phyloP scores from a whole-genome alignment of 30 jellyfish, hydroid and myxozoan genomes.

The Cassiopea xamachana region DNA sequence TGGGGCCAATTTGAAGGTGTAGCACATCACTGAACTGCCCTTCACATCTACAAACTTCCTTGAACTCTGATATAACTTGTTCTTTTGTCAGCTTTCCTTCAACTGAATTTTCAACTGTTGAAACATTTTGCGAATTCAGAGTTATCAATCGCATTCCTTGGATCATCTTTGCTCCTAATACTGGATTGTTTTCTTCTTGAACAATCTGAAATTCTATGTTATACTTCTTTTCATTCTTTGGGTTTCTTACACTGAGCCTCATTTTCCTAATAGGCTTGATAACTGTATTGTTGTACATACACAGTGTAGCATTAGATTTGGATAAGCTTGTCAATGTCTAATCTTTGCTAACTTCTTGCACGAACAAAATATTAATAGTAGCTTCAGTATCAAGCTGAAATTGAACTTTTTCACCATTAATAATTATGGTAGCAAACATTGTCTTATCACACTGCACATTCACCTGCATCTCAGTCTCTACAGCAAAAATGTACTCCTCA shows the following conservation, averaged over 20 bases:
- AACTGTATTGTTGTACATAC: constrained; percentile 9
- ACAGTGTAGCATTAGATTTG: constrained; percentile 7
- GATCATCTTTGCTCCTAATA: constrained; percentile 10
- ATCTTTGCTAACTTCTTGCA: constrained; percentile 11
- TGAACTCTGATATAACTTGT: background rate
- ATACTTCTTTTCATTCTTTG: background rate
- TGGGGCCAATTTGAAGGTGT: background rate
- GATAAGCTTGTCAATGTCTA: constrained; percentile 7
- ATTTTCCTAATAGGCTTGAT: background rate
- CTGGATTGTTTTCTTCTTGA: constrained; percentile 6
- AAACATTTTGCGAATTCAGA: background rate
- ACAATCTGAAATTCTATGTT: constrained; percentile 18
- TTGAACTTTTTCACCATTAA: constrained; percentile 10
- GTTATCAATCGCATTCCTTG: background rate
- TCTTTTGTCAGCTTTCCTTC: background rate
- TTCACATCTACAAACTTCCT: background rate
- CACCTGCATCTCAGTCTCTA: background rate
- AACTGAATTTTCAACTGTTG: background rate
- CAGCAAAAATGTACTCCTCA: background rate
- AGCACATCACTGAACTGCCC: background rate
- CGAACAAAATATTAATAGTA: constrained; percentile 22
- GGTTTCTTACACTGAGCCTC: background rate
- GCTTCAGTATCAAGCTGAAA: constrained; percentile 35
- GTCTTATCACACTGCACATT: constrained; percentile 13
- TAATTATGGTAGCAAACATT: constrained; percentile 1